Conservation (phyloP, 2,888 invertebrate species). For the Amblyjoppa proteus region DNA sequence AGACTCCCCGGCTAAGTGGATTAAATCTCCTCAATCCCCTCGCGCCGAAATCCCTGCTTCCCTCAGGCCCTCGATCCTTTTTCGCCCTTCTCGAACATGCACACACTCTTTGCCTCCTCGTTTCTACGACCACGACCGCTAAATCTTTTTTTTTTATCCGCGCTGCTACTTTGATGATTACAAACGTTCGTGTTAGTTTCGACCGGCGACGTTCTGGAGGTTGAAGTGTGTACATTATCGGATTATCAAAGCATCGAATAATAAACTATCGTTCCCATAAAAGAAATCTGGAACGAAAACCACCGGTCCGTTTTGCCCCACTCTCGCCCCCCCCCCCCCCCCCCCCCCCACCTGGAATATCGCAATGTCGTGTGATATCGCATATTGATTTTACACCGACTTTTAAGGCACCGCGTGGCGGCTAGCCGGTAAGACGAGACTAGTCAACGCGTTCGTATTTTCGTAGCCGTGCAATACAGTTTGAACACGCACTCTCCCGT, state of each 20-base stretch:
- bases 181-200: not conserved
- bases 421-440: constrained; percentile 57
- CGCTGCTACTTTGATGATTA: constrained; percentile 1
- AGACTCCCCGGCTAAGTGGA: constrained; percentile 17
- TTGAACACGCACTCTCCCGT: constrained; percentile 10
- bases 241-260: not conserved
- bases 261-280: not conserved
- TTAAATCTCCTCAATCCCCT: constrained; percentile 4
- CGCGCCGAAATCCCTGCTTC: constrained; percentile 19
- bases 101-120: constrained; percentile 18
- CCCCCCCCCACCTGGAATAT: too few species aligned
- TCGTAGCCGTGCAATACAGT: constrained; percentile 16
- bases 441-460: constrained; percentile 52
- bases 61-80: not conserved
- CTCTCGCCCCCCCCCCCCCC: too few species aligned
- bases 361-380: not conserved
- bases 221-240: not conserved
- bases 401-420: constrained; percentile 28
- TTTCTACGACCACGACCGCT: constrained; percentile 11
- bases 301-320: too few species aligned
- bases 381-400: constrained; percentile 3
- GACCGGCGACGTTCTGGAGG: not conserved
- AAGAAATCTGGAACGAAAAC: too few species aligned
- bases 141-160: not conserved
- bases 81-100: not conserved